Conservation (phyloP, 2,797 vertebrate genomes). For the Cuniculus paca region DNA sequence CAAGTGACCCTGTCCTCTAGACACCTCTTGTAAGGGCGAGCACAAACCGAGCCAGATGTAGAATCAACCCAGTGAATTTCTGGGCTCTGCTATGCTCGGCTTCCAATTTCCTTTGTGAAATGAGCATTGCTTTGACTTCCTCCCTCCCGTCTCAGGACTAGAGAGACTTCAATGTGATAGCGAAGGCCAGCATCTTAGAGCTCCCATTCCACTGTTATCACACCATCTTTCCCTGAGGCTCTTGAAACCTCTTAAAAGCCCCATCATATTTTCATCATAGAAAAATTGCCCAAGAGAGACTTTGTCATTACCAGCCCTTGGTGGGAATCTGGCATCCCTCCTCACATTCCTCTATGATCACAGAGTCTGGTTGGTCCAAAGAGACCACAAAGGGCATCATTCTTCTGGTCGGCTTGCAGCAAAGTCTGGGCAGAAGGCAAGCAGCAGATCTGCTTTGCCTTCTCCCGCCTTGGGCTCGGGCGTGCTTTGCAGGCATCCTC, state of each 20-base stretch:
- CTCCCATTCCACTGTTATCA: conserved; percentile 68
- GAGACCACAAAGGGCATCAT: conserved; percentile 73
- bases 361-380: conserved; percentile 63
- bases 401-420: conserved; percentile 24
- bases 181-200: conserved; percentile 53
- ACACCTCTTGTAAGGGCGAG: neutral
- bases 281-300: conserved; percentile 79
- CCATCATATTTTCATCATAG: conserved; percentile 72
- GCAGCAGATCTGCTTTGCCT: neutral
- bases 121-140: neutral
- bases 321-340: conserved; percentile 76
- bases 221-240: conserved; percentile 78
- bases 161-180: neutral
- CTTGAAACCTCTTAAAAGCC: conserved; percentile 80
- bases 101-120: neutral
- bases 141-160: neutral
- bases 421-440: conserved; percentile 11
- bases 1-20: neutral
- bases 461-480: neutral
- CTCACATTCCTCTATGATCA: conserved; percentile 72
- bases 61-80: conserved; percentile 10
- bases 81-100: neutral
- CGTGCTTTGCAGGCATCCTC: neutral
- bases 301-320: conserved; percentile 64
- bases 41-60: neutral